phyloP scores from a whole-genome alignment of 2,797 vertebrate species.

The Lophotriccus pileatus region DNA sequence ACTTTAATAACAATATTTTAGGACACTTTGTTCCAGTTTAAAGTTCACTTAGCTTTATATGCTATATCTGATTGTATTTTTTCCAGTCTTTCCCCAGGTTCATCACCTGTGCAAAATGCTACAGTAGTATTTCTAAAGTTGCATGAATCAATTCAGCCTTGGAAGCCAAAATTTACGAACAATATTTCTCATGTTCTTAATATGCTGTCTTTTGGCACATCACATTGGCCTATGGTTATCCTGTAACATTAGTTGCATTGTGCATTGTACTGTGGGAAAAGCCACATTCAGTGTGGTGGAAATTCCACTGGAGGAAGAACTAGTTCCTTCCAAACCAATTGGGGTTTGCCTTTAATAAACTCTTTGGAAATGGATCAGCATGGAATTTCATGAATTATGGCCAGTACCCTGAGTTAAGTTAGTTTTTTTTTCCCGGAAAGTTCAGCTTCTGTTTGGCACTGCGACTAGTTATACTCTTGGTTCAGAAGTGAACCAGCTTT shows the following conservation, averaged over 20 bases:
- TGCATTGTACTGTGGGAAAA: neutral
- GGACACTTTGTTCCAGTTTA: neutral
- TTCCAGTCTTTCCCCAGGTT: neutral
- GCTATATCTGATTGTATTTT: neutral
- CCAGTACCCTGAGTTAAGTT: neutral
- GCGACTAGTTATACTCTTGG: neutral
- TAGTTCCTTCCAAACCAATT: neutral
- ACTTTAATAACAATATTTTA: neutral
- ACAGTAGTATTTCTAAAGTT: constrained; percentile 35
- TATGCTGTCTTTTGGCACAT: constrained; percentile 17
- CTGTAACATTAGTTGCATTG: neutral
- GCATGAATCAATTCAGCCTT: constrained; percentile 39
- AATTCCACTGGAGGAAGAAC: constrained; percentile 3
- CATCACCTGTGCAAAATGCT: neutral
- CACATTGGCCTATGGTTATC: neutral
- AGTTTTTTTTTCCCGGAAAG: neutral
- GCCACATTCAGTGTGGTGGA: neutral
- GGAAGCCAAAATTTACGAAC: neutral
- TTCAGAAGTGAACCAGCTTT: neutral
- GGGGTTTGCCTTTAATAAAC: constrained; percentile 4
- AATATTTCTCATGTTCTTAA: neutral
- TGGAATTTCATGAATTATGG: neutral
- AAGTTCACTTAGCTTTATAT: constrained; percentile 12
- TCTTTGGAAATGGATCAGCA: neutral
- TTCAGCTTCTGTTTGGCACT: neutral